Conservation (phyloP, 2,113 vertebrate genomes). For the Taxidea taxus region DNA sequence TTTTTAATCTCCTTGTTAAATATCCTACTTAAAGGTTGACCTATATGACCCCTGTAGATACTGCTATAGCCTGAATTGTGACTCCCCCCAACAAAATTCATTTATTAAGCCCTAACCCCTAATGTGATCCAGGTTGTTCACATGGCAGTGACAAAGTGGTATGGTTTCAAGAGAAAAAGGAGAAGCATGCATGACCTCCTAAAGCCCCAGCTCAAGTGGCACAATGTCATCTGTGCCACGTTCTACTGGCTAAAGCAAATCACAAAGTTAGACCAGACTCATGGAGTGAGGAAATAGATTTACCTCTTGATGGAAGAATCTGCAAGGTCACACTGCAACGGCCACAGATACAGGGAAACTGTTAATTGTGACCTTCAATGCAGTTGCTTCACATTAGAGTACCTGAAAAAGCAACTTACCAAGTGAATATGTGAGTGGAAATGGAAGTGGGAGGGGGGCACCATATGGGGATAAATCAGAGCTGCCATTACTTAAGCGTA, state of each 20-base stretch:
- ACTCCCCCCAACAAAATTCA: background rate
- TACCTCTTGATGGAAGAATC: background rate
- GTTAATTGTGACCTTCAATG: background rate
- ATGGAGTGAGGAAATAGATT: background rate
- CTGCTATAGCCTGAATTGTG: background rate
- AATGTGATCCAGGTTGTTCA: background rate
- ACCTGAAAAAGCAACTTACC: background rate
- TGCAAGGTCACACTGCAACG: background rate
- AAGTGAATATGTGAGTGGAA: background rate
- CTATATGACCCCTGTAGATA: background rate
- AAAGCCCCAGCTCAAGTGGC: background rate
- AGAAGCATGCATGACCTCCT: background rate
- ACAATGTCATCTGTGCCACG: background rate
- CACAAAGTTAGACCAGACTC: background rate
- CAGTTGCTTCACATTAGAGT: background rate
- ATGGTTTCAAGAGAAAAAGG: background rate
- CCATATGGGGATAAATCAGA: background rate
- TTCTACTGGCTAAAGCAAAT: background rate
- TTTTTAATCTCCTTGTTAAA: background rate
- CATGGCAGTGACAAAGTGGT: background rate
- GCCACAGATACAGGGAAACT: background rate
- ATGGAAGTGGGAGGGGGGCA: background rate
- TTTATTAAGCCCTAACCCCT: background rate
- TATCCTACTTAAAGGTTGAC: background rate
- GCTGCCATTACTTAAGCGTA: constrained; percentile 17